Evolutionary conservation across 2,888 invertebrate genomes (phyloP).

Genomic region (Physocephala rufipes): DNA sequence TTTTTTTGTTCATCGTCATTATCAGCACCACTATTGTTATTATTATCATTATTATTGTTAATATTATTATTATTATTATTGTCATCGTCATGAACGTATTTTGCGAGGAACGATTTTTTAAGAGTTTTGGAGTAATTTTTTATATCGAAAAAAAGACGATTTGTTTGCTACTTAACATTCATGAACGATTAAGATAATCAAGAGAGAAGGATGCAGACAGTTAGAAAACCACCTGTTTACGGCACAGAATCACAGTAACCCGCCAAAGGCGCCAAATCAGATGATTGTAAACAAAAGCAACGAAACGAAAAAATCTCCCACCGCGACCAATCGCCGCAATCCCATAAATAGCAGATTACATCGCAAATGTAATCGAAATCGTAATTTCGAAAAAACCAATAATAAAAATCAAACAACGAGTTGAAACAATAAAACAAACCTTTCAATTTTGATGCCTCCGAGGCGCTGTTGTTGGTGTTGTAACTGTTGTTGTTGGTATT

Average conservation of each 20-base stretch:
- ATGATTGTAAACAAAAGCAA: conserved; percentile 9
- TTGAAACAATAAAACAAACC: conserved; percentile 48
- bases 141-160: neutral
- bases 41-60: too few species aligned
- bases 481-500: conserved; percentile 44
- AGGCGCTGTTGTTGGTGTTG: conserved; percentile 49
- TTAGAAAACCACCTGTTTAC: too few species aligned
- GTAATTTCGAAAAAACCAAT: conserved; percentile 25
- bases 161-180: too few species aligned
- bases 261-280: neutral
- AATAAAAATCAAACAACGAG: conserved; percentile 35
- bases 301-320: conserved; percentile 12
- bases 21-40: too few species aligned
- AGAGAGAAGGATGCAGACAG: neutral
- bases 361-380: too few species aligned
- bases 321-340: neutral
- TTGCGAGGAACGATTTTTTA: neutral
- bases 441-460: conserved; percentile 58
- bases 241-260: neutral
- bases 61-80: too few species aligned
- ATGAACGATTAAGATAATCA: too few species aligned
- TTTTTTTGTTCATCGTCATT: too few species aligned
- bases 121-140: neutral
- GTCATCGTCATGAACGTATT: neutral
- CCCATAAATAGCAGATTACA: neutral